These are phyloP conservation scores for Physella acuta DNA, from an alignment of 1,140 invertebrate species.

Conservation along the genomic window DNA sequence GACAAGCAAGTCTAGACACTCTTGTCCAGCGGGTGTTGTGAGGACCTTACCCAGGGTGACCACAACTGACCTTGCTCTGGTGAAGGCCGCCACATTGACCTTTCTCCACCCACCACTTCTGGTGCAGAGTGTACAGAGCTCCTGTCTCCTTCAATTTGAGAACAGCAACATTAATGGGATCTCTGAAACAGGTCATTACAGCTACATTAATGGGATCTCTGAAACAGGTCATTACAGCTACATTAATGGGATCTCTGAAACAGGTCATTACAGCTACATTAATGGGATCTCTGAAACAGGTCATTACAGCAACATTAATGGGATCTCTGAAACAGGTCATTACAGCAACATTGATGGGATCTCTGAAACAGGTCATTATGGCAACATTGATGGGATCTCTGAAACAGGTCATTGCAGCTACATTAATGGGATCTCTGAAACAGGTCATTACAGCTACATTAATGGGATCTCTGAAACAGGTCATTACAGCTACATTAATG, in stretches of 20 bases:
- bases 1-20: no score
- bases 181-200: slow-evolving; percentile 47
- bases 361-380: slow-evolving; percentile 47
- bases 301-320: slow-evolving; percentile 55
- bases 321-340: slow-evolving; percentile 44
- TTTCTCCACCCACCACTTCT: slow-evolving; percentile 59
- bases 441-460: slow-evolving; percentile 53
- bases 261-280: slow-evolving; percentile 53
- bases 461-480: slow-evolving; percentile 48
- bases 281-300: slow-evolving; percentile 48
- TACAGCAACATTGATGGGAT: slow-evolving; percentile 56
- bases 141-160: slow-evolving; percentile 57
- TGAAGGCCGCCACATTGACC: slow-evolving; percentile 63
- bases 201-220: slow-evolving; percentile 56
- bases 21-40: background rate
- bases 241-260: slow-evolving; percentile 53
- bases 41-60: slow-evolving; percentile 6
- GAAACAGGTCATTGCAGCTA: slow-evolving; percentile 40
- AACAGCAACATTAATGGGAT: slow-evolving; percentile 56
- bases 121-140: slow-evolving; percentile 47
- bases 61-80: slow-evolving; percentile 32
- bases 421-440: slow-evolving; percentile 53
- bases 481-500: slow-evolving; percentile 55
- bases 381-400: slow-evolving; percentile 56
- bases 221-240: slow-evolving; percentile 45